Conservation (phyloP, 1,140 invertebrate species). For the Gonioctena quinquepunctata region DNA sequence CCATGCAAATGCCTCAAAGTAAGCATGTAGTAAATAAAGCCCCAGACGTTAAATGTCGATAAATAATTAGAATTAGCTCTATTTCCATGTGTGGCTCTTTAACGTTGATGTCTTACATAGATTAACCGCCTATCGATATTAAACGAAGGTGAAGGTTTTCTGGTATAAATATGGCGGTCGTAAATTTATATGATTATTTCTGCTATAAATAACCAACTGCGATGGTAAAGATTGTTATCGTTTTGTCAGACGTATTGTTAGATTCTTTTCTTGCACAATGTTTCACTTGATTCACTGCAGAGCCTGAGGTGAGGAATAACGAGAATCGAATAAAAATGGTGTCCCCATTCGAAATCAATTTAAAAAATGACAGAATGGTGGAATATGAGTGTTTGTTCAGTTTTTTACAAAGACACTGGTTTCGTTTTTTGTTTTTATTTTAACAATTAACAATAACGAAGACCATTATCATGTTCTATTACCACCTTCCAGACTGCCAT, state of each 20-base stretch:
- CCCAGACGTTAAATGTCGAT: conserved; percentile 44
- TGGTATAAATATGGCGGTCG: conserved; percentile 25
- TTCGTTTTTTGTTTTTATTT: no score
- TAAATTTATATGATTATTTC: conserved; percentile 36
- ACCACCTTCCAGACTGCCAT: no score
- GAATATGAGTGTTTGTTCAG: no score
- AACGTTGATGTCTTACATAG: conserved; percentile 46
- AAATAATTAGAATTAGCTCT: conserved; percentile 49
- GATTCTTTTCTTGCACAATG: not conserved
- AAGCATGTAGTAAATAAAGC: conserved; percentile 35
- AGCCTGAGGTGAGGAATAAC: not conserved
- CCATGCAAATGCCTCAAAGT: not conserved
- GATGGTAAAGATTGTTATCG: not conserved
- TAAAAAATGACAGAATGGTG: no score
- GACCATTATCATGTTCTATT: no score
- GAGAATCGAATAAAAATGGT: no score
- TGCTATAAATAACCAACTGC: conserved; percentile 25
- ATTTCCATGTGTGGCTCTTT: conserved; percentile 46
- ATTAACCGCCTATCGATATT: conserved; percentile 43
- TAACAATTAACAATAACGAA: no score
- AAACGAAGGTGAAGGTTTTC: conserved; percentile 35
- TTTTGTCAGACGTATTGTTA: not conserved
- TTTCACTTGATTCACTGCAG: not conserved
- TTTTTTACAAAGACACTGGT: no score
- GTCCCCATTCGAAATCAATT: no score